phyloP scores from a whole-genome alignment of 2,888 invertebrate genomes.

The Stenichneumon culpator region DNA sequence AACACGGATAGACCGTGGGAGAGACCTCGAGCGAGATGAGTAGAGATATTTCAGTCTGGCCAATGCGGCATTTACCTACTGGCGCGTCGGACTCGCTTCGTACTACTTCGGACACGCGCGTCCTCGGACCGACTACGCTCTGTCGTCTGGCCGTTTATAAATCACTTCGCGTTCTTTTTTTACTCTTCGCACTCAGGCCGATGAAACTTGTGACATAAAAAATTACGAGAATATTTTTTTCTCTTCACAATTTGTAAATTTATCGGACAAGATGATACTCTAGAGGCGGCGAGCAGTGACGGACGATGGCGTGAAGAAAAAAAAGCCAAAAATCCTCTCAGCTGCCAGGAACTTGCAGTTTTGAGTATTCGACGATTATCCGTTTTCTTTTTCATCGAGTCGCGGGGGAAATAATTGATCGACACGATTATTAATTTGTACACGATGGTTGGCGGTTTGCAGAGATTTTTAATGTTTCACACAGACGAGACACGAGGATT shows the following conservation, averaged over 20 bases:
- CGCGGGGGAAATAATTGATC: not conserved
- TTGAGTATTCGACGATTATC: not conserved
- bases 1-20: conserved; percentile 7
- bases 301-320: not conserved
- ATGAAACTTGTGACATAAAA: conserved; percentile 19
- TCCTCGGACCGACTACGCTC: conserved; percentile 29
- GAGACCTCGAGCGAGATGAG: conserved; percentile 35
- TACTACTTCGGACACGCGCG: conserved; percentile 50
- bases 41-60: conserved; percentile 71
- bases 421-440: conserved; percentile 1
- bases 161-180: not conserved
- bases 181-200: not conserved
- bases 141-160: not conserved
- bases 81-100: conserved; percentile 35
- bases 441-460: not conserved
- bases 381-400: not conserved
- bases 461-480: not conserved
- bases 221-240: not conserved
- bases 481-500: not conserved
- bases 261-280: not conserved
- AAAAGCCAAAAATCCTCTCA: not conserved
- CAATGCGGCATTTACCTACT: conserved; percentile 79
- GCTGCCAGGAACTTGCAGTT: not conserved
- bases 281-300: not conserved
- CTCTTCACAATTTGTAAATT: not conserved